A percentile compares a stretch with the other conserved stretches of the same genome.
phyloP scores from a whole-genome alignment of 2,113 vertebrate genomes.

The Misgurnus anguillicaudatus region DNA sequence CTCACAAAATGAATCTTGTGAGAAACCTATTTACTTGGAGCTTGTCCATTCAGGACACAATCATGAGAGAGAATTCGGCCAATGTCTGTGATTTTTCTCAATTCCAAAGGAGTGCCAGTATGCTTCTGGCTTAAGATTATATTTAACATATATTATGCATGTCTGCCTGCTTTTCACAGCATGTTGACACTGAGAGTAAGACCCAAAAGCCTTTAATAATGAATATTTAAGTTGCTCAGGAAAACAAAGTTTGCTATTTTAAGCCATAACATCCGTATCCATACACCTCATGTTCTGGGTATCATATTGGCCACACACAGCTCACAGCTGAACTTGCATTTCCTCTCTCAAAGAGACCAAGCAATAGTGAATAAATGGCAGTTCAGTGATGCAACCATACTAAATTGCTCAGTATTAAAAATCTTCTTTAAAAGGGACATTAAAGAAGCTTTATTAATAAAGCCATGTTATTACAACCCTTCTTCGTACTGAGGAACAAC shows the following conservation, averaged over 20 bases:
- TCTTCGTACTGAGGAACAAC: no score
- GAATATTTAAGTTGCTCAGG: background rate
- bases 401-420: background rate
- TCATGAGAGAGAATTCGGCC: background rate
- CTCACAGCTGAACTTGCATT: conserved; percentile 5
- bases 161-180: background rate
- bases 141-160: conserved; percentile 27
- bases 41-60: background rate
- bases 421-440: background rate
- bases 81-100: background rate
- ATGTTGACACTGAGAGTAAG: conserved; percentile 2
- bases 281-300: background rate
- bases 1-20: no score
- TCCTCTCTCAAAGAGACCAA: background rate
- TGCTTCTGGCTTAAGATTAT: conserved; percentile 15
- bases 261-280: background rate
- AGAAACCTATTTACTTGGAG: background rate
- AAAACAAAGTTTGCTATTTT: background rate
- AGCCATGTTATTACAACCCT: no score
- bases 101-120: background rate
- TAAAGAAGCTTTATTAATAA: background rate
- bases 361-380: background rate
- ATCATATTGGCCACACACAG: background rate
- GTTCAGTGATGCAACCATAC: background rate
- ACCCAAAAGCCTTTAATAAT: conserved; percentile 9